Percentiles rank a stretch among this genome's conserved stretches.
Evolutionary conservation across 2,113 vertebrate genomes (phyloP).

Genomic region (Neogobius melanostomus): DNA sequence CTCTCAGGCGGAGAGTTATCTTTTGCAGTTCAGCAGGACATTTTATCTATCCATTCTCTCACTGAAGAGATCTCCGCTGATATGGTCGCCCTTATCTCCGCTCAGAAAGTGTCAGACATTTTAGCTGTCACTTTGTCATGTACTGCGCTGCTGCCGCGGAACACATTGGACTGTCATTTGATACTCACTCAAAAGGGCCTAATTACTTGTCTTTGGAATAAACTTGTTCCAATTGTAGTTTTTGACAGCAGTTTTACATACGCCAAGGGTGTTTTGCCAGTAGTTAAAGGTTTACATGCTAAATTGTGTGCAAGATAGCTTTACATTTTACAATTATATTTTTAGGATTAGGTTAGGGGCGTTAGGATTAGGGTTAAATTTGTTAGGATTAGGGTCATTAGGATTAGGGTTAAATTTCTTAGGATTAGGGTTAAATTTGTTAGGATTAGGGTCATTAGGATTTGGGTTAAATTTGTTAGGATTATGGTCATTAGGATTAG

Average conservation of each 20-base stretch:
- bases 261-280: background rate
- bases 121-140: conserved; percentile 25
- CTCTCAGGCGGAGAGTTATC: conserved; percentile 1
- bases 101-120: conserved; percentile 33
- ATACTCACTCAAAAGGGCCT: conserved; percentile 30
- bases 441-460: too few species aligned
- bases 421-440: too few species aligned
- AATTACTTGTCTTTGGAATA: background rate
- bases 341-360: too few species aligned
- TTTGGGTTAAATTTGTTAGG: too few species aligned
- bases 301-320: background rate
- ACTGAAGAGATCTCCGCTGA: conserved; percentile 22
- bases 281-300: background rate
- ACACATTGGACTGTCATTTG: conserved; percentile 22
- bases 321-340: background rate
- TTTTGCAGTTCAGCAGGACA: conserved; percentile 12
- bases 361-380: too few species aligned
- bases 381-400: too few species aligned
- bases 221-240: background rate
- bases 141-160: conserved; percentile 15
- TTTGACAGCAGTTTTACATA: background rate
- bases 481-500: too few species aligned
- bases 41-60: conserved; percentile 22
- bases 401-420: too few species aligned
- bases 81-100: conserved; percentile 37